Evolutionary conservation across 2,797 vertebrate species (phyloP).

Genomic region (Agapornis canus): DNA sequence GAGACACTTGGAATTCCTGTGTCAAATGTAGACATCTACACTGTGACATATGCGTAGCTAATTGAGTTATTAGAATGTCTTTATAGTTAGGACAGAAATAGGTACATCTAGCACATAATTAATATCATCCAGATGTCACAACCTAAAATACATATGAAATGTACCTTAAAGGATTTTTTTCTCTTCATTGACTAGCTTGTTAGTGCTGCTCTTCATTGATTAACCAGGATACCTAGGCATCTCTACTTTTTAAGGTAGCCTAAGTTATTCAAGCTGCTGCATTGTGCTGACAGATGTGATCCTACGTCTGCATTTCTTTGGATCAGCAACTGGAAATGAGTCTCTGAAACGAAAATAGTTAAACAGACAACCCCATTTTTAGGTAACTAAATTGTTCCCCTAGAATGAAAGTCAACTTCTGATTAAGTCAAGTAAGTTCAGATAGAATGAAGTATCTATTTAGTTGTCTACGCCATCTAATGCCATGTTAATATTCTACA

Average conservation of each 20-base stretch:
- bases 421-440: not conserved
- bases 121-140: not conserved
- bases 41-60: not conserved
- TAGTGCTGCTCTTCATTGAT: not conserved
- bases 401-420: not conserved
- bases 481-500: not conserved
- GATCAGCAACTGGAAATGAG: not conserved
- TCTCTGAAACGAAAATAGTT: not conserved
- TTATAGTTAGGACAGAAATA: not conserved
- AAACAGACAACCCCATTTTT: not conserved
- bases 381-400: not conserved
- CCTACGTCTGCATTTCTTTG: not conserved
- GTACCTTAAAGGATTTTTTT: not conserved
- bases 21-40: not conserved
- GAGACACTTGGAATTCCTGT: not conserved
- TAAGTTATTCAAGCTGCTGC: not conserved
- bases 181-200: not conserved
- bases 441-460: not conserved
- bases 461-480: accelerated
- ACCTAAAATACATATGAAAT: not conserved
- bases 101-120: not conserved
- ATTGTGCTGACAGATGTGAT: not conserved
- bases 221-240: not conserved
- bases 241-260: not conserved
- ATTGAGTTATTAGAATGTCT: not conserved